Percentiles rank a stretch among this genome's conserved stretches.
These are phyloP conservation scores for Ostrea denselamellosa DNA, from an alignment of 1,140 invertebrate genomes.

Conservation along the genomic window DNA sequence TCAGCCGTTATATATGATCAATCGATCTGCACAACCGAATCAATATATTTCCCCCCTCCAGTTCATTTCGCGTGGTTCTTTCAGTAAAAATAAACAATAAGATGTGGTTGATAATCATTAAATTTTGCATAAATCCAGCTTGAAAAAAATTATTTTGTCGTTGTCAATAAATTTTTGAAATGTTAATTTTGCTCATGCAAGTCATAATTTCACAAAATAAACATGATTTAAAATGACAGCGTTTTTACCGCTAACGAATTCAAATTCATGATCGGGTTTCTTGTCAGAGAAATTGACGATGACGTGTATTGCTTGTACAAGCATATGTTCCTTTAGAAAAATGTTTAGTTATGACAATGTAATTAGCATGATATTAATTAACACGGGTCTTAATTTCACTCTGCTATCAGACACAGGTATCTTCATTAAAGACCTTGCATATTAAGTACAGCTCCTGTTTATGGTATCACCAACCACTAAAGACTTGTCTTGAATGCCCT, in stretches of 20 bases:
- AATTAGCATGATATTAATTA: conserved; percentile 14
- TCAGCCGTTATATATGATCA: too few species aligned
- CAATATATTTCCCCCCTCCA: too few species aligned
- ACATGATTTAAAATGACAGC: conserved; percentile 2
- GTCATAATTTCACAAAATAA: conserved; percentile 3
- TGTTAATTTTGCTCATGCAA: not conserved
- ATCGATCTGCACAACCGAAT: too few species aligned
- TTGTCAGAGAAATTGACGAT: not conserved
- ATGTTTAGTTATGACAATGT: not conserved
- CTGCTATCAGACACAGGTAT: not conserved
- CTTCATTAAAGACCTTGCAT: not conserved
- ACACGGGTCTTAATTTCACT: not conserved
- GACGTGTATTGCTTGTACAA: conserved; percentile 10
- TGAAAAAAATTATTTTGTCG: too few species aligned
- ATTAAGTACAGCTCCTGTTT: not conserved
- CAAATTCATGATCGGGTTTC: conserved; percentile 17
- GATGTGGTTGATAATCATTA: too few species aligned
- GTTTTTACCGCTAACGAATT: not conserved
- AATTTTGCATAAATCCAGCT: too few species aligned
- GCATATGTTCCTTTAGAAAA: not conserved
- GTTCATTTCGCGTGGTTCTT: too few species aligned
- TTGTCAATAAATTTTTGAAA: too few species aligned
- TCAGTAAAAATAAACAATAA: too few species aligned
- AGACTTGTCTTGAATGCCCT: not conserved
- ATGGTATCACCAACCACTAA: not conserved